phyloP scores from a whole-genome alignment of 1,140 invertebrate genomes.

The Ceratina australensis region DNA sequence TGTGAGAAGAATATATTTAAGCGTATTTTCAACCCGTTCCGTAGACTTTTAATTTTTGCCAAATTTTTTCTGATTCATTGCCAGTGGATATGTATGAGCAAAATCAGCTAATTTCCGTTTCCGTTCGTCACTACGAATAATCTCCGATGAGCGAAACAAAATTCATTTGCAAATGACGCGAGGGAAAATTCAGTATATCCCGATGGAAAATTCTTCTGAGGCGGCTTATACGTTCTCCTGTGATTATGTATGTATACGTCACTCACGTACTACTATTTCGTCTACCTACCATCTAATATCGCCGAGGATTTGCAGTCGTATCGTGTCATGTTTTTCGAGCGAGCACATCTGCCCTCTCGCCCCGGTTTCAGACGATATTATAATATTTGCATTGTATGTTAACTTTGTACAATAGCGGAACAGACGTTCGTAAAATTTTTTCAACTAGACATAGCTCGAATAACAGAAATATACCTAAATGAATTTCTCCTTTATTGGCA shows the following conservation, averaged over 20 bases:
- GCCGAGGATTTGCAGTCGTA: conserved; percentile 37
- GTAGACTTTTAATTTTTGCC: too few relatives aligned
- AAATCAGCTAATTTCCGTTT: too few relatives aligned
- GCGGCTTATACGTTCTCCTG: neutral
- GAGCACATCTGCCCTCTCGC: conserved; percentile 6
- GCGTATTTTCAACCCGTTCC: too few relatives aligned
- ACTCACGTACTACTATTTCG: conserved; percentile 26
- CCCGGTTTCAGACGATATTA: conserved; percentile 56
- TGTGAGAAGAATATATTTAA: too few relatives aligned
- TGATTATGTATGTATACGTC: conserved; percentile 14
- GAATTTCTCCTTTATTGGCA: too few relatives aligned
- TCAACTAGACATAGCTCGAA: too few relatives aligned
- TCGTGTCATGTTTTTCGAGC: conserved; percentile 39
- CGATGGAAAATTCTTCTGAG: conserved; percentile 21
- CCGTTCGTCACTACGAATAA: neutral
- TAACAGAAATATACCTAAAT: too few relatives aligned
- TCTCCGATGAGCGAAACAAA: too few relatives aligned
- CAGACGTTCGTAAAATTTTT: neutral
- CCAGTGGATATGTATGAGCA: too few relatives aligned
- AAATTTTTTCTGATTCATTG: too few relatives aligned
- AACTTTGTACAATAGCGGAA: conserved; percentile 8
- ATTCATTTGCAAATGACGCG: conserved; percentile 1
- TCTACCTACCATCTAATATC: conserved; percentile 40
- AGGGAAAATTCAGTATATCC: conserved; percentile 32
- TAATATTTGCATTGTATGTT: conserved; percentile 66